Conservation (phyloP, 2,888 invertebrate species). For the Drosophila setosimentum region DNA sequence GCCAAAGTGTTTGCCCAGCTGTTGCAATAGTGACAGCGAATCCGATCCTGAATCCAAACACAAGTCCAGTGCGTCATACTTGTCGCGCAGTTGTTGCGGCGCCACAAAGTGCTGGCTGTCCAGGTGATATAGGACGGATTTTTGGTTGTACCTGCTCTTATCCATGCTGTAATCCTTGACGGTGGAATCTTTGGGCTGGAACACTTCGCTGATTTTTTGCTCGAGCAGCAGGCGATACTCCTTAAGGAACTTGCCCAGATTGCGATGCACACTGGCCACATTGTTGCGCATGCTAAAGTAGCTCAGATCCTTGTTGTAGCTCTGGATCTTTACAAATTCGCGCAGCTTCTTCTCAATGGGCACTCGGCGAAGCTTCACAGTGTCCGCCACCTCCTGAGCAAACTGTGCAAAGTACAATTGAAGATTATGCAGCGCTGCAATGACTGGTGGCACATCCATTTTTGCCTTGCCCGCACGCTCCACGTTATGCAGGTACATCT, state of each 20-base stretch:
- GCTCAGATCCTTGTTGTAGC: slow-evolving; percentile 97
- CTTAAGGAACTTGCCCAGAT: slow-evolving; percentile 93
- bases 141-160: slow-evolving; percentile 78
- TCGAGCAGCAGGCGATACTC: slow-evolving; percentile 90
- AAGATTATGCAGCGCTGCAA: slow-evolving; percentile 92
- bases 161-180: slow-evolving; percentile 81
- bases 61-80: slow-evolving; percentile 44
- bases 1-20: slow-evolving; percentile 86
- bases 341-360: slow-evolving; percentile 97
- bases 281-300: slow-evolving; percentile 97
- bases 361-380: slow-evolving; percentile 89
- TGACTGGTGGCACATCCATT: slow-evolving; percentile 82
- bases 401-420: slow-evolving; percentile 95
- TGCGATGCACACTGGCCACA: slow-evolving; percentile 94
- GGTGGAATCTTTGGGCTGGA: slow-evolving; percentile 84
- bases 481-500: slow-evolving; percentile 91
- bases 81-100: slow-evolving; percentile 67
- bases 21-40: slow-evolving; percentile 65
- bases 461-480: slow-evolving; percentile 46
- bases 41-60: slow-evolving; percentile 28
- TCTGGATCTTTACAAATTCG: slow-evolving; percentile 97
- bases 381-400: slow-evolving; percentile 87
- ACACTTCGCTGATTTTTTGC: slow-evolving; percentile 83
- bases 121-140: slow-evolving; percentile 74
- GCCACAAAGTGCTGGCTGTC: slow-evolving; percentile 84